Evolutionary conservation across 2,888 invertebrate genomes (phyloP), one percentile per base, ranked within the genome.

Genomic region (Acleris emargana): DNA sequence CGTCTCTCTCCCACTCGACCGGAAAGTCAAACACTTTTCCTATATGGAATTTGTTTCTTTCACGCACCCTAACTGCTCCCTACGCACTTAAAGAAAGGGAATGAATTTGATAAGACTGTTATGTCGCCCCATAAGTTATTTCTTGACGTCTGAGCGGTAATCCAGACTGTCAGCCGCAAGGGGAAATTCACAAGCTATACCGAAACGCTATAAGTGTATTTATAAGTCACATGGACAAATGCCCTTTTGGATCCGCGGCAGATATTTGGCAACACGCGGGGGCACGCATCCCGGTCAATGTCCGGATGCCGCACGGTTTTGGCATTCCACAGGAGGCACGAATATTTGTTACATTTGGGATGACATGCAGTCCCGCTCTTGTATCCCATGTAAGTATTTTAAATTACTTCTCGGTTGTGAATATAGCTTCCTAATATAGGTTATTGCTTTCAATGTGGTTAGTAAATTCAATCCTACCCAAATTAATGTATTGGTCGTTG

Each of bases 91-190:
- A 57, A 47, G 55, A 38, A 32, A 55, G 59, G 59, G 66, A 47
- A 66, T 60, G 61, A 61, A 66, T 61, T 51, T 60, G 64, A 66
- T 66, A 60, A 66, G 60, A 57, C n/a, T 47, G 55, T 61, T 57
- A 57, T 47, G 58, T 53, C 45, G 53, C 43, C 55, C 60, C 45
- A 45, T 61, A 61, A 47, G 55, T 57, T 57, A 57, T 66, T 20
- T 32, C 60, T 51, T 49, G 58, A 32, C 60, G 52, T 61, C 61
- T 50, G 45, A 18, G 45, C 51, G 51, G 55, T 66, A 61, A 66
- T 61, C 66, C 66, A 66, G 66, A 51, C 60, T 16, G 55, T 28
- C 43, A 38, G 57, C n/a, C 49, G 50, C 32, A 38, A 59, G 64
- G 64, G 64, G 64, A 58, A 42, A 42, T n/a, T 20, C 18, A 17